Conservation (phyloP, 2,113 vertebrate genomes). For the Spilogale gracilis region DNA sequence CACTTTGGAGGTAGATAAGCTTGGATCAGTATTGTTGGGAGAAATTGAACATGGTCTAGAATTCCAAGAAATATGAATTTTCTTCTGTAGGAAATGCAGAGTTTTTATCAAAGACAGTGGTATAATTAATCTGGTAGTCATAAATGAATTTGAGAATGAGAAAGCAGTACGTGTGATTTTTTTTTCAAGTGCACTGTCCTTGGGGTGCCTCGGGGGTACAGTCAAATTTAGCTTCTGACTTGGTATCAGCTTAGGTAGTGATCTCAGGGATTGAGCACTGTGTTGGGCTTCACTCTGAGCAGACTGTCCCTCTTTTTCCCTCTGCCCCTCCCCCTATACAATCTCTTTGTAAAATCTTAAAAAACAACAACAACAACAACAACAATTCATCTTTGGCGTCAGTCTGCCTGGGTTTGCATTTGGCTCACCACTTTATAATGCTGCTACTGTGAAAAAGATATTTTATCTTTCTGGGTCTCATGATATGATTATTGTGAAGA, state of each 20-base stretch:
- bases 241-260: background rate
- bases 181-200: background rate
- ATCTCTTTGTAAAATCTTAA: background rate
- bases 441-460: background rate
- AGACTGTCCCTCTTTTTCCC: background rate
- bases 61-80: background rate
- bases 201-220: rapidly evolving
- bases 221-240: background rate
- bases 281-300: background rate
- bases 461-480: background rate
- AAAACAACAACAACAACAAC: background rate
- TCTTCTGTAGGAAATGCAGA: background rate
- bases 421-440: background rate
- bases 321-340: background rate
- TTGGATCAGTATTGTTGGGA: background rate
- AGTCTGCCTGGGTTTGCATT: background rate
- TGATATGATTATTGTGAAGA: background rate
- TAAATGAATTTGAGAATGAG: background rate
- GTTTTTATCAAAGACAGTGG: background rate
- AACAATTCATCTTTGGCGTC: background rate
- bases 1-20: background rate
- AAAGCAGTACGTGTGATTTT: background rate
- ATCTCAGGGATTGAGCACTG: background rate
- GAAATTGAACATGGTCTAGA: background rate
- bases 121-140: background rate